Evolutionary conservation across 1,140 invertebrate species (phyloP), one percentile per base, ranked within the genome.

Genomic region (Adelges cooleyi): DNA sequence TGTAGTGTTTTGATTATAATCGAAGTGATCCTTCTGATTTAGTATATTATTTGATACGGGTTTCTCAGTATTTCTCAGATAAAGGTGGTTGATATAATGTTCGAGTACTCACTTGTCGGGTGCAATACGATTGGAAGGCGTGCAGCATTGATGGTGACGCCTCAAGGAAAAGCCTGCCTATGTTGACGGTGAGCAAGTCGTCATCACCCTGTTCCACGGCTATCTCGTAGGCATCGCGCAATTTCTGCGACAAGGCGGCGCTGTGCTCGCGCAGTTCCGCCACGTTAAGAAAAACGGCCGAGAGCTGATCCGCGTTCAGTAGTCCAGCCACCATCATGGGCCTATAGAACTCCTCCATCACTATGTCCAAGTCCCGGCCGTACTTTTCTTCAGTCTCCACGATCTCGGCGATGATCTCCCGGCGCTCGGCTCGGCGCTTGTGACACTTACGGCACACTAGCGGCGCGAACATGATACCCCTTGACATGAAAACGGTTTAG

Each of bases 301-400:
- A 86, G 46, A 96, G 76, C 74, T 90, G 87, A 72, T 90, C 87
- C 66, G 84, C 83, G 20, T 84, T 88, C 5, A 90, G 77, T 46
- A 90, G 75, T 59, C 70, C 70, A 56, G 92, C 92, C 33, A 92
- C 86, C 68, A 92, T 77, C 86, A 95, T 94, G 0, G 92, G 93
- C 71, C 87, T 84, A 74, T 92, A 92, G 75, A 97, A 96, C 74
- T 98, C 92, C 74, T 96, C 90, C 46, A 91, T 76, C 66, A 96
- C 88, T 48, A 96, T 93, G 71, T 87, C 84, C 68, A 96, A 77
- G 77, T 96, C 92, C 69, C 91, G 79, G 2, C 91, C 91, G 73
- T 96, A 97, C 73, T 94, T 96, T 69, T 93, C 85, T 77, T 98
- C 94, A 1, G 93, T 96, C 75, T 97, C 93, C 2, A 95, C 88